Evolutionary conservation across 2,888 invertebrate species (phyloP), one percentile per base, ranked within the genome.

Genomic region (Dicyrtomina minuta): DNA sequence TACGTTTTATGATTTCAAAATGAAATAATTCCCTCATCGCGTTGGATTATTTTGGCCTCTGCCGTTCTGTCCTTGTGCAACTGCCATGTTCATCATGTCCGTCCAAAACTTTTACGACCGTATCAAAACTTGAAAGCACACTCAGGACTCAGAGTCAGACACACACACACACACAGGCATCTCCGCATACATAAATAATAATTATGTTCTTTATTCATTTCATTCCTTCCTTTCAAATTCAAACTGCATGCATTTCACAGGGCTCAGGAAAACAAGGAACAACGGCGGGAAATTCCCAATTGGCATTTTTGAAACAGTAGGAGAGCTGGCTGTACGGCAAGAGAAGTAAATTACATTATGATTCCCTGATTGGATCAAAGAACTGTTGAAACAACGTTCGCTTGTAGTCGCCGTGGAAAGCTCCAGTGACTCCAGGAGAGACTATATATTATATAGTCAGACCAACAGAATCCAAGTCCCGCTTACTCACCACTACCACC

Each of bases 351-450:
- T 65, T 53, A 56, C 43, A 53, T 65, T 65, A 55, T 3, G 53
- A 44, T n/a, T 12, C 26, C 12, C 17, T 65, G 55, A 65, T 65
- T 65, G 65, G 65, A 65, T 65, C 55, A 65, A 65, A 65, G 64
- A 46, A 22, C 26, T 39, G 41, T 33, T 64, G 64, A 55, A 65
- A 43, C 41, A 65, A 1, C 43, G 22, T 12, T 20, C 51, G 20
- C 51, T 17, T n/a, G n/a, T n/a, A n/a, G n/a, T n/a, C n/a, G n/a
- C n/a, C n/a, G n/a, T n/a, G n/a, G n/a, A n/a, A n/a, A n/a, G n/a
- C n/a, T n/a, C n/a, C n/a, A n/a, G n/a, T n/a, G n/a, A n/a, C n/a
- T n/a, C n/a, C n/a, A n/a, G n/a, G n/a, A n/a, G n/a, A n/a, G n/a
- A n/a, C n/a, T n/a, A n/a, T n/a, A n/a, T n/a, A n/a, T n/a, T n/a